Base-by-base conservation (phyloP, 2,888 invertebrate genomes). In the Catocala nupta region DNA sequence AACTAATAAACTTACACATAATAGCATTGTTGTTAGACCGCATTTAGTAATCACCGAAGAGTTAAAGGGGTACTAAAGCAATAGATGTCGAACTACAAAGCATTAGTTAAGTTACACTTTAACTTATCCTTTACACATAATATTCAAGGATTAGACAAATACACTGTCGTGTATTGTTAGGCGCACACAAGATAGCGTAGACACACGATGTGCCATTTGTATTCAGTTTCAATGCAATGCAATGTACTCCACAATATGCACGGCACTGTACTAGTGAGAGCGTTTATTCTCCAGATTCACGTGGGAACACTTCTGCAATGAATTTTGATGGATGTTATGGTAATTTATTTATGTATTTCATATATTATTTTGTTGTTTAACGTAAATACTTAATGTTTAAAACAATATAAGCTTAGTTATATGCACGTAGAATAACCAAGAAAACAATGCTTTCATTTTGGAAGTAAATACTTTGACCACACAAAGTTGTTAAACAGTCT, bases 141-240 rank as follows among this genome's bases (percentile, higher is more conserved):
- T 67, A 44, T 45, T 12, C 52, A 36, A 55, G 44, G n/a, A 42
- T 13, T 55, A 59, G 57, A 59, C 62, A 63, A 59, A 70, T 71
- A 55, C 62, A 65, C 59, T 73, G 59, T 13, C 44, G 59, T 66
- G 63, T 55, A 63, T 33, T 59, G 25, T 47, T 50, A 50, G 47
- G 16, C 50, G 59, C 50, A 53, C n/a, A 55, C 36, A 49, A 65
- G 59, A 66, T 54, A 66, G 43, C 5, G 39, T 25, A 69, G 68
- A 70, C 70, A 65, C 56, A 42, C 64, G 65, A 63, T 59, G 53
- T 71, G 58, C 66, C 63, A 75, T 81, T 81, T 73, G 71, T 78
- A 80, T 80, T 71, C 74, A 50, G 68, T 72, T 68, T 72, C 57
- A 63, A 66, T 68, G 71, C 73, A 65, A 60, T 70, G 58, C 70